Conservation (phyloP, 2,888 invertebrate genomes). For the Griposia aprilina region DNA sequence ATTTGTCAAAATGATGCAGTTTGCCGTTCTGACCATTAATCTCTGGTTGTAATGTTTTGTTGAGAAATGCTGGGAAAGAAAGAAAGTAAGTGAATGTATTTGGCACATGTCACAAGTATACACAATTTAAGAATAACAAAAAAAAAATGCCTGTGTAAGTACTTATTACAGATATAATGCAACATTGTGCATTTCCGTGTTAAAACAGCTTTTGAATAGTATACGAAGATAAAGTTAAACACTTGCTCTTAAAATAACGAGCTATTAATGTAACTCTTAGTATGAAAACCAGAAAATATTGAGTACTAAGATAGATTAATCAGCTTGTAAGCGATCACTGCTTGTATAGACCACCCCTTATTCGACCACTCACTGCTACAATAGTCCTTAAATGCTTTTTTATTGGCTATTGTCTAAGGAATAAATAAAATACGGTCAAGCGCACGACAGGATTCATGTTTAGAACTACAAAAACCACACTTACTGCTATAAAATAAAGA, state of each 20-base stretch:
- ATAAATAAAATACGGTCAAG: neutral
- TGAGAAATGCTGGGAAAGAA: neutral
- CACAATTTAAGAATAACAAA: neutral
- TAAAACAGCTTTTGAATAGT: no score
- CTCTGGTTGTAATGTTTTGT: conserved; percentile 21
- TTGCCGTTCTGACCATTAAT: conserved; percentile 28
- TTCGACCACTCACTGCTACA: neutral
- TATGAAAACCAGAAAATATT: neutral
- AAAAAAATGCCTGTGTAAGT: neutral
- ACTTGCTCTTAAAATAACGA: neutral
- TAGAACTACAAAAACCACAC: neutral
- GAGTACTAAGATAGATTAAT: neutral
- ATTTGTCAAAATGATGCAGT: conserved; percentile 56
- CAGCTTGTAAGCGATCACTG: neutral
- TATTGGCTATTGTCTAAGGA: neutral
- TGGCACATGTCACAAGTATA: neutral
- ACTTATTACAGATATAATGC: no score
- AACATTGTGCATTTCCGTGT: no score
- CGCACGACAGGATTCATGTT: neutral
- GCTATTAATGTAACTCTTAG: neutral
- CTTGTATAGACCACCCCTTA: neutral
- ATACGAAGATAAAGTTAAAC: no score
- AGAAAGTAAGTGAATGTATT: neutral
- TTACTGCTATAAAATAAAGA: neutral
- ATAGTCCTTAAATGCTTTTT: neutral